A percentile compares a stretch with the other conserved stretches of the same genome.
Conservation (phyloP, 2,113 vertebrate species). For the Laticauda colubrina region DNA sequence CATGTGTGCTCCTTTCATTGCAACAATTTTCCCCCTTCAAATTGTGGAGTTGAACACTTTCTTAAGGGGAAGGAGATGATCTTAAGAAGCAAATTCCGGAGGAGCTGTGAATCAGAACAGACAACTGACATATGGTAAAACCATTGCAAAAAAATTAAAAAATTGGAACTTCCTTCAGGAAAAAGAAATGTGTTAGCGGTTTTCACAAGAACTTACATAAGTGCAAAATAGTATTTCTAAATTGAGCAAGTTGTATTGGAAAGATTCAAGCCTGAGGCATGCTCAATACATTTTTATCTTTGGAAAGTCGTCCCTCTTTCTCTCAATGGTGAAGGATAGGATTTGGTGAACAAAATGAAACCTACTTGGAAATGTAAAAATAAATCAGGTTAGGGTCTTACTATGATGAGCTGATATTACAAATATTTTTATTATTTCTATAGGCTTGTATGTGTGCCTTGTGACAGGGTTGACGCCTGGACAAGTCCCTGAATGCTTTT, state of each 20-base stretch:
- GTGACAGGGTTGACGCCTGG: neutral
- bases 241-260: neutral
- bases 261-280: neutral
- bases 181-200: neutral
- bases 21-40: neutral
- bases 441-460: neutral
- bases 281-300: neutral
- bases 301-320: neutral
- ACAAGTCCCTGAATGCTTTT: neutral
- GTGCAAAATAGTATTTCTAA: slow-evolving; percentile 1
- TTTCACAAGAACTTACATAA: neutral
- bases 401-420: neutral
- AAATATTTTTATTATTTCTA: neutral
- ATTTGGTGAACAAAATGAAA: neutral
- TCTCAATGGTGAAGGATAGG: neutral
- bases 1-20: neutral
- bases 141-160: neutral
- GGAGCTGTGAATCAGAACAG: neutral
- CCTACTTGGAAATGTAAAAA: neutral
- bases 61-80: neutral
- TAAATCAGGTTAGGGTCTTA: neutral
- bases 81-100: neutral
- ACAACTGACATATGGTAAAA: slow-evolving; percentile 15
- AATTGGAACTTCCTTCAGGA: slow-evolving; percentile 10
- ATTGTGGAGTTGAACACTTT: neutral